Conservation (phyloP, 2,888 invertebrate species). For the Orchesellides sinensis region DNA sequence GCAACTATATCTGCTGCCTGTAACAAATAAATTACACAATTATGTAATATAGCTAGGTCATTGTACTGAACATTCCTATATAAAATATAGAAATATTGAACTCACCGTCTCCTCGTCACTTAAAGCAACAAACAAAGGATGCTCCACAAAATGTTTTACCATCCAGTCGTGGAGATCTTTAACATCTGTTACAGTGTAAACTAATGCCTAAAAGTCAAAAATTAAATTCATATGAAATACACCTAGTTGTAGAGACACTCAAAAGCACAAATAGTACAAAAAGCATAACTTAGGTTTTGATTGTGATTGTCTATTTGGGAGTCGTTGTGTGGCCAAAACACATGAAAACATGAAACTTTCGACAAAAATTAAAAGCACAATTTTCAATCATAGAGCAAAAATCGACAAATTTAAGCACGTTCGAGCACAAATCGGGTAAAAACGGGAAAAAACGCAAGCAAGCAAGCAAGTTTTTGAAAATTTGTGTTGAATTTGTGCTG, state of each 20-base stretch:
- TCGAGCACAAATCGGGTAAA: too few relatives aligned
- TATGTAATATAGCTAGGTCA: background rate
- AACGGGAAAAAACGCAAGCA: too few relatives aligned
- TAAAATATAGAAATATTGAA: conserved; percentile 42
- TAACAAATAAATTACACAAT: background rate
- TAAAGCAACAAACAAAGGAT: conserved; percentile 91
- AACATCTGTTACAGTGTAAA: conserved; percentile 99
- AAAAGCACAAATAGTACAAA: too few relatives aligned
- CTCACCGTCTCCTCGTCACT: conserved; percentile 86
- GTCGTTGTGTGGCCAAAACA: too few relatives aligned
- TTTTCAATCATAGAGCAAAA: too few relatives aligned
- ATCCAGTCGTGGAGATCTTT: conserved; percentile 98
- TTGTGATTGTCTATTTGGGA: too few relatives aligned
- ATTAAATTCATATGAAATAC: background rate
- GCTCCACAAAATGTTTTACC: conserved; percentile 91
- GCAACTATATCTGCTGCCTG: conserved; percentile 90
- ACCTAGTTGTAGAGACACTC: background rate
- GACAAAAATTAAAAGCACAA: too few relatives aligned
- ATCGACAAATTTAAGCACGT: too few relatives aligned
- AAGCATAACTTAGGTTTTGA: too few relatives aligned
- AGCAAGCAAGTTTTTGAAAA: too few relatives aligned
- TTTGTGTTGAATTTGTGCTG: too few relatives aligned
- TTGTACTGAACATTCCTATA: background rate
- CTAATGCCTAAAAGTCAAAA: conserved; percentile 84
- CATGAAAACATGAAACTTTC: too few relatives aligned